Evolutionary conservation across 2,888 invertebrate genomes (phyloP).

Genomic region (Caradrina clavipalpis): DNA sequence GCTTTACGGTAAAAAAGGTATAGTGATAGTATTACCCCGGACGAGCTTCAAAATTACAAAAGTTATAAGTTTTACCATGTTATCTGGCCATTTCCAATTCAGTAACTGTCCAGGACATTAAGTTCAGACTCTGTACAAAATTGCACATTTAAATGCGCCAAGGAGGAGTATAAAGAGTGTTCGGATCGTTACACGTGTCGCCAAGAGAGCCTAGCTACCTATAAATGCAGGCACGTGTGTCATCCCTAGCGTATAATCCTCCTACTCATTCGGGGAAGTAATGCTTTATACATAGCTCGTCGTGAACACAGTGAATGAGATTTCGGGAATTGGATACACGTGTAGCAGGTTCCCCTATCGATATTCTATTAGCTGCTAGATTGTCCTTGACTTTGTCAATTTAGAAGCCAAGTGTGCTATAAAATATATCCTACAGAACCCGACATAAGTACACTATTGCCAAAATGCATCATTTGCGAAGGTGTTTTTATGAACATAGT

Average conservation of each 20-base stretch:
- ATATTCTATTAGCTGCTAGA: not conserved
- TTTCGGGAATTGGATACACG: not conserved
- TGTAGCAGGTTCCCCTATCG: not conserved
- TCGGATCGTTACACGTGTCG: slow-evolving; percentile 49
- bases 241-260: not conserved
- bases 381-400: no score
- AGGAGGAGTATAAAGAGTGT: slow-evolving; percentile 2
- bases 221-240: slow-evolving; percentile 36
- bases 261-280: not conserved
- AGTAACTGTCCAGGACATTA: not conserved
- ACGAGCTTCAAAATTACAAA: no score
- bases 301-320: not conserved
- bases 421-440: no score
- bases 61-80: not conserved
- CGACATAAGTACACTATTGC: no score
- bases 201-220: slow-evolving; percentile 4
- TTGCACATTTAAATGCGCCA: not conserved
- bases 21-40: no score
- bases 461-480: no score
- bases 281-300: slow-evolving; percentile 14
- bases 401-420: no score
- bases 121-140: not conserved
- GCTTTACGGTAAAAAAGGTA: no score
- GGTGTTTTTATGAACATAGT: no score
- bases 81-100: not conserved